Percentiles rank a stretch among this genome's conserved stretches.
Conservation (phyloP, 1,140 invertebrate genomes). For the Brachionus rotundiformis region DNA sequence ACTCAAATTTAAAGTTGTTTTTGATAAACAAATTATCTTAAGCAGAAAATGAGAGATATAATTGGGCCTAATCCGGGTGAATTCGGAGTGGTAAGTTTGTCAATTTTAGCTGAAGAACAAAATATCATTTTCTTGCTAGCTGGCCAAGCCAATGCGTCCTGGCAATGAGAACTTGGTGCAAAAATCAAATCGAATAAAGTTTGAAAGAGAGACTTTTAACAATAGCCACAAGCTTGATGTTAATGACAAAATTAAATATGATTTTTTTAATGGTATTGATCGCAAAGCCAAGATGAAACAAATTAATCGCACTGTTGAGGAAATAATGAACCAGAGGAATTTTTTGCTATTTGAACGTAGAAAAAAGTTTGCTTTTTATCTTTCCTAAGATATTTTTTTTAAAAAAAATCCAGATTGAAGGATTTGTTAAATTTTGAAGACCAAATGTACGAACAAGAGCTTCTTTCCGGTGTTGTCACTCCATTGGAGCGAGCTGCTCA, state of each 20-base stretch:
- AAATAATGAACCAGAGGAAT: constrained; percentile 50
- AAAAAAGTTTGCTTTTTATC: constrained; percentile 27
- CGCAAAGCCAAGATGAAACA: constrained; percentile 25
- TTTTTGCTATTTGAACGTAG: constrained; percentile 29
- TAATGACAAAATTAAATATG: constrained; percentile 40
- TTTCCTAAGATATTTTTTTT: neutral
- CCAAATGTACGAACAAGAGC: constrained; percentile 34
- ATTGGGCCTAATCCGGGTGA: constrained; percentile 44
- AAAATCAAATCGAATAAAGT: constrained; percentile 6
- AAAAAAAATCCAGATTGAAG: constrained; percentile 29
- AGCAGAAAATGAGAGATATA: constrained; percentile 34
- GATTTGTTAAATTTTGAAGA: neutral
- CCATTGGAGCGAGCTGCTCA: constrained; percentile 46
- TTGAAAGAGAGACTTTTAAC: constrained; percentile 16
- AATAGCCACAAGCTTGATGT: neutral
- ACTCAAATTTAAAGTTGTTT: constrained; percentile 1
- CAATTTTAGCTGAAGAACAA: neutral
- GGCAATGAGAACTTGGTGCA: constrained; percentile 46
- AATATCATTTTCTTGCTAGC: neutral
- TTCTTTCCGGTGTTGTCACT: neutral
- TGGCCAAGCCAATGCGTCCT: neutral
- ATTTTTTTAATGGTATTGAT: constrained; percentile 41
- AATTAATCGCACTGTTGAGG: constrained; percentile 29
- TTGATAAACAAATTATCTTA: constrained; percentile 46
- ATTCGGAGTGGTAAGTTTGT: constrained; percentile 39